Base-by-base conservation (phyloP, 2,797 vertebrate species). In the Arrhamphus sclerolepis region DNA sequence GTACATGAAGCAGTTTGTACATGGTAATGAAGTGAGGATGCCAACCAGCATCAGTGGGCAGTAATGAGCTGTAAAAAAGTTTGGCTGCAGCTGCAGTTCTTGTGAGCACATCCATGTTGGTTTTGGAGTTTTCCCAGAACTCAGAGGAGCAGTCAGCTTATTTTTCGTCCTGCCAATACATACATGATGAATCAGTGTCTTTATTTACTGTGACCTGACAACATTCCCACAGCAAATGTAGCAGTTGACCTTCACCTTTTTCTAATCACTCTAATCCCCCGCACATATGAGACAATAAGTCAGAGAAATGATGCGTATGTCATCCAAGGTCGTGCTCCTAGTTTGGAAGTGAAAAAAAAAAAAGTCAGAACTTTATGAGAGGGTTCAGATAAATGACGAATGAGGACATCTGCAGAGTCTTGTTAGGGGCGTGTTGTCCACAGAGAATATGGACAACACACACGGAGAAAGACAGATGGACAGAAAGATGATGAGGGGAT, bases 391-490 rank as follows among this genome's bases (percentile, higher is more conserved):
- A 73, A 49, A 75, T 71, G 72, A 85, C 17, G 52, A 62, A 50
- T 28, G 66, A 70, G 64, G 62, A 75, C 77, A 85, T 83, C 75
- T 83, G 78, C 56, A 22, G 63, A 47, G 47, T 28, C 67, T 44
- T 21, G 26, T 57, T 56, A 41, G 47, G 56, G 74, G 68, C 38
- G 66, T 72, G 76, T 77, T 31, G 6, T 65, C 43, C 10, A 14
- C 20, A 17, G 55, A 47, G 51, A 58, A 14, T 42, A 3, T 17
- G 18, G 51, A 52, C 39, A 50, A 26, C 13, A 38, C 6, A 8
- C 4, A 46, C n/a, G 40, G 18, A 18, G 52, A 42, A 40, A 21
- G 31, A 55, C 14, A 6, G 28, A 41, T 1, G 17, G 48, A 61
- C 34, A 6, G 5, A 21, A 21, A 31, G 24, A 40, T n/a, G 18